Evolutionary conservation across 1,140 invertebrate genomes (phyloP).

Genomic region (Heterodera schachtii): DNA sequence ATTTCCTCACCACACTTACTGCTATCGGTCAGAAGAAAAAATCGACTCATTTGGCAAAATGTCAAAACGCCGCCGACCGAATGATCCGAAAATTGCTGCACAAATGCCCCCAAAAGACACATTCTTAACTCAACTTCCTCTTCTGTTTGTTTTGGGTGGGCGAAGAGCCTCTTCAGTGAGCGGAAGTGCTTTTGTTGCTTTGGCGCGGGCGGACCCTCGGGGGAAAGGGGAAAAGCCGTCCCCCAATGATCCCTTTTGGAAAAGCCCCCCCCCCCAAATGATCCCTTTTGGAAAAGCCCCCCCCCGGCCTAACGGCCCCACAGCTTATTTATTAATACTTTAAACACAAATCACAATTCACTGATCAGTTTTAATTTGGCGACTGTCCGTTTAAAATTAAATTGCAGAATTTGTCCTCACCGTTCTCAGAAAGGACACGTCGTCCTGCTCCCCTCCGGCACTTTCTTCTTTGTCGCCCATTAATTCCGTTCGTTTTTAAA

Average conservation of each 20-base stretch:
- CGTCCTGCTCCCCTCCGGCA: slow-evolving; percentile 81
- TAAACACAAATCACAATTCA: neutral
- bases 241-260: neutral
- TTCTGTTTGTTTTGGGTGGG: neutral
- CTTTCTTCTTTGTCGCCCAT: slow-evolving; percentile 62
- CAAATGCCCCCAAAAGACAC: neutral
- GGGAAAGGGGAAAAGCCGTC: neutral
- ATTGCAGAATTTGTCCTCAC: slow-evolving; percentile 72
- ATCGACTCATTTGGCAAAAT: neutral
- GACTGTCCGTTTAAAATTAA: neutral
- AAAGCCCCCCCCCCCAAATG: too few species aligned
- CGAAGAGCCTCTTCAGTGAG: neutral
- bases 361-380: neutral
- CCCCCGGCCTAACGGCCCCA: neutral
- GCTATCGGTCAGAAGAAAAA: neutral
- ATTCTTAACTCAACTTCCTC: neutral
- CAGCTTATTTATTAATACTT: neutral
- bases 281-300: neutral
- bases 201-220: neutral
- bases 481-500: neutral
- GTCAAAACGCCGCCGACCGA: neutral
- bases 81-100: neutral
- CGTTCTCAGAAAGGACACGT: slow-evolving; percentile 94
- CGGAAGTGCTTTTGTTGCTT: neutral
- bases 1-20: neutral